Conservation (phyloP, 2,797 vertebrate genomes). For the Arnoldichthys spilopterus region DNA sequence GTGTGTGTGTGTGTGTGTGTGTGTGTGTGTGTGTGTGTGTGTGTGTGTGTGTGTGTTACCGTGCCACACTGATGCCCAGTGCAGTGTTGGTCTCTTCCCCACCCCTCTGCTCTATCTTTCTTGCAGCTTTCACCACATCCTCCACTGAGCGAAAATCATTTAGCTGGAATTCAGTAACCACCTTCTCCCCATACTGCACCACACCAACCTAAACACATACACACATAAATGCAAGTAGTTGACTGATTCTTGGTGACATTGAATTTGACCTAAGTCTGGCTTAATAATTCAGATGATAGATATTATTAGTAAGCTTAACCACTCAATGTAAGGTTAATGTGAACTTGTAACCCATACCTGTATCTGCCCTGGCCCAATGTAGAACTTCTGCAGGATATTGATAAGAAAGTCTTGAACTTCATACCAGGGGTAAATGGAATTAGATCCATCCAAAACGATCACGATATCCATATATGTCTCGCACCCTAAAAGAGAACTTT, state of each 20-base stretch:
- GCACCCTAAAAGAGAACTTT: conserved; percentile 82
- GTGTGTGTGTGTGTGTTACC: conserved; percentile 74
- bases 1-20: too few relatives aligned
- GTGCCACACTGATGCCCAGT: conserved; percentile 91
- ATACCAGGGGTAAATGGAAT: conserved; percentile 98
- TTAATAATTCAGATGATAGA: too few relatives aligned
- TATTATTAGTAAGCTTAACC: neutral
- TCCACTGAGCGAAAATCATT: conserved; percentile 93
- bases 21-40: neutral
- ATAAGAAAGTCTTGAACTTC: conserved; percentile 98
- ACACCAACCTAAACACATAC: conserved; percentile 85
- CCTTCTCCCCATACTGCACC: conserved; percentile 94
- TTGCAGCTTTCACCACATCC: conserved; percentile 92
- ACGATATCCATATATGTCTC: conserved; percentile 99
- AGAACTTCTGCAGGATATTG: conserved; percentile 96
- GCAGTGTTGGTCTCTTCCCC: conserved; percentile 96
- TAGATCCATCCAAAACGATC: conserved; percentile 97
- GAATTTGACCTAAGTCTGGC: too few relatives aligned
- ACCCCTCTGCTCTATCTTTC: conserved; percentile 90
- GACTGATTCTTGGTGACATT: too few relatives aligned
- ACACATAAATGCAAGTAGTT: neutral
- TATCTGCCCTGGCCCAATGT: conserved; percentile 96
- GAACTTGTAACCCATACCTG: conserved; percentile 80
- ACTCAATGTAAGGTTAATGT: neutral
- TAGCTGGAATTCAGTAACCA: conserved; percentile 93